Percentiles rank a stretch among this genome's conserved stretches.
phyloP scores from a whole-genome alignment of 1,140 invertebrate genomes.

The Drosophila serrata region DNA sequence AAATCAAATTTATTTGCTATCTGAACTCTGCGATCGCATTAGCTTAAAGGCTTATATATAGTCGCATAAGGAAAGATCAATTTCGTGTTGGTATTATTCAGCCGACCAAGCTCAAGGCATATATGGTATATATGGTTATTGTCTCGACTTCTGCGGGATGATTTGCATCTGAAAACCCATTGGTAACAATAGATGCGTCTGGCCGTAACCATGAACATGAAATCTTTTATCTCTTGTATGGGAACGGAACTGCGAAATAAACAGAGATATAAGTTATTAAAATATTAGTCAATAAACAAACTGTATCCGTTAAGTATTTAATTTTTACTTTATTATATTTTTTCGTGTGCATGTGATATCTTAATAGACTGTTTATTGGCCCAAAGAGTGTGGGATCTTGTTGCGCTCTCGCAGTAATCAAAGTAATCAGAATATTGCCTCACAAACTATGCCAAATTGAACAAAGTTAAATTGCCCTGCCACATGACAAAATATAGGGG shows the following conservation, averaged over 20 bases:
- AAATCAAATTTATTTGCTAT: constrained; percentile 40
- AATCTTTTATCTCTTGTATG: constrained; percentile 25
- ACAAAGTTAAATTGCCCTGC: constrained; percentile 62
- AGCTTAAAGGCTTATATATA: constrained; percentile 20
- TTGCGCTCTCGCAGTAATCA: constrained; percentile 34
- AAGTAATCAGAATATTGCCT: constrained; percentile 52
- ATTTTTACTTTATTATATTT: too few species aligned
- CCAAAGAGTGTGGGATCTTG: constrained; percentile 1
- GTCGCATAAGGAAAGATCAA: constrained; percentile 34
- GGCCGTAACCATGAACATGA: constrained; percentile 62
- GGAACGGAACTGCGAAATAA: constrained; percentile 22
- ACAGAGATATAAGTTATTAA: constrained; percentile 4
- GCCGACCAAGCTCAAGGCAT: constrained; percentile 32
- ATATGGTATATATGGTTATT: constrained; percentile 9
- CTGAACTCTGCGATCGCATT: constrained; percentile 26
- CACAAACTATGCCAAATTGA: constrained; percentile 53
- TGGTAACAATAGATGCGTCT: constrained; percentile 28
- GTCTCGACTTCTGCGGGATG: constrained; percentile 13
- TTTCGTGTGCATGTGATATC: not conserved
- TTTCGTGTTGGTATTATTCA: constrained; percentile 20
- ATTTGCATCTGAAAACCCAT: constrained; percentile 55
- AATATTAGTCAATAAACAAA: not conserved
- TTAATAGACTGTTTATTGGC: constrained; percentile 45
- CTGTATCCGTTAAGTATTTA: too few species aligned
- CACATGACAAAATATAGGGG: constrained; percentile 33